Base-by-base conservation (phyloP, 2,113 vertebrate genomes). In the Cephalopterus ornatus region DNA sequence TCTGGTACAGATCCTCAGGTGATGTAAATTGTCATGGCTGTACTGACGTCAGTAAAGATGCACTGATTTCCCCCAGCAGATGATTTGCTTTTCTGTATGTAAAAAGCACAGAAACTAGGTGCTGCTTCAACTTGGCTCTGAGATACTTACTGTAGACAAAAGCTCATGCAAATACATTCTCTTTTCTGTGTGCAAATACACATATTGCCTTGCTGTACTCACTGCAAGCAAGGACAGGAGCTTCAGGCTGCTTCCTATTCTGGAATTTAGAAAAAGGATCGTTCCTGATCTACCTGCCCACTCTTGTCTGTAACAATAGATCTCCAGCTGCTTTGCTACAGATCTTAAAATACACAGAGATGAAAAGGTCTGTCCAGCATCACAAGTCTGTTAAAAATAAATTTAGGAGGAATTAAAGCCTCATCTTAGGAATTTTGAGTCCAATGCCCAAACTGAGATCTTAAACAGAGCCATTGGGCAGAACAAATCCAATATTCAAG, bases 1-100 rank as follows among this genome's bases (percentile, higher is more conserved):
- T 73, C 72, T 88, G 88, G 59, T 67, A 30, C 68, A 90, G 92
- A 86, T 94, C 72, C 90, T 94, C 79, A 90, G 90, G 47, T 96
- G 83, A 94, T 81, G 82, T 56, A 93, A 92, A 92, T 61, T 93
- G 79, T 73, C 82, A 33, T 50, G 61, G 68, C 85, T 92, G 47
- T 77, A 26, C 19, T 93, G 90, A 90, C n/a, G 20, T 96, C 96
- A 92, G 68, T 47, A 37, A 58, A 67, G 78, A 95, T 28, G 66
- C 66, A 20, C 27, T 56, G 78, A 66, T 90, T 85, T 96, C 59
- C 68, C 92, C 59, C 82, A 93, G 95, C 90, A 88, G 72, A 71
- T 5, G 4, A 92, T 84, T 77, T 92, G 82, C 65, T 88, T 78
- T 74, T 74, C 68, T 61, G 6, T 27, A 37, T 67, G 52, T 81